A percentile compares a stretch with the other conserved stretches of the same genome.
Evolutionary conservation across 2,797 vertebrate genomes (phyloP).

Genomic region (Cetoscarus ocellatus): DNA sequence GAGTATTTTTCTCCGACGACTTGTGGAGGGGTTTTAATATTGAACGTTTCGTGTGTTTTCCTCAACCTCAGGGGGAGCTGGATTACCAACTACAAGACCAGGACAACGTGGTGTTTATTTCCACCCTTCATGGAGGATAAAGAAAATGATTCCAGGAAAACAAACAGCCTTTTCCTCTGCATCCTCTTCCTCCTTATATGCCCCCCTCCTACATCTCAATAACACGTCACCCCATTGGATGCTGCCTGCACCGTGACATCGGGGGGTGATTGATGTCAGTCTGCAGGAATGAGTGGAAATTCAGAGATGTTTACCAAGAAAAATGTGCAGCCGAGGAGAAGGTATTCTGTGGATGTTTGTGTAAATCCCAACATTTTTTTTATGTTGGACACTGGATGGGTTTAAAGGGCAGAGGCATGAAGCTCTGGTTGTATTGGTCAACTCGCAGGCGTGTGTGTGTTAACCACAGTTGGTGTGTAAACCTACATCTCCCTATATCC

Average conservation of each 20-base stretch:
- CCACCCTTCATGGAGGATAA: constrained; percentile 96
- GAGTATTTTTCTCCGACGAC: constrained; percentile 21
- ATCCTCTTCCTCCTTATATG: constrained; percentile 4
- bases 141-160: constrained; percentile 38
- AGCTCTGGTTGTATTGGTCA: constrained; percentile 19
- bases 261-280: constrained; percentile 41
- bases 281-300: constrained; percentile 44
- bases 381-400: not conserved
- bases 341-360: not conserved
- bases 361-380: not conserved
- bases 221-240: constrained; percentile 47
- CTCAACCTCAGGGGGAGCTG: constrained; percentile 89
- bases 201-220: constrained; percentile 20
- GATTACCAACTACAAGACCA: constrained; percentile 94
- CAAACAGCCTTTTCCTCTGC: constrained; percentile 20
- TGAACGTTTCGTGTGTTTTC: constrained; percentile 44
- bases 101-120: constrained; percentile 97
- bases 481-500: constrained; percentile 7
- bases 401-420: not conserved
- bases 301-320: constrained; percentile 19
- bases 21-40: constrained; percentile 27
- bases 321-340: constrained; percentile 22
- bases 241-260: constrained; percentile 25
- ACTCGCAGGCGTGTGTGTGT: not conserved
- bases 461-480: constrained; percentile 11